These are phyloP conservation scores for Apodemus sylvaticus DNA, from an alignment of 2,113 vertebrate genomes.

Conservation along the genomic window DNA sequence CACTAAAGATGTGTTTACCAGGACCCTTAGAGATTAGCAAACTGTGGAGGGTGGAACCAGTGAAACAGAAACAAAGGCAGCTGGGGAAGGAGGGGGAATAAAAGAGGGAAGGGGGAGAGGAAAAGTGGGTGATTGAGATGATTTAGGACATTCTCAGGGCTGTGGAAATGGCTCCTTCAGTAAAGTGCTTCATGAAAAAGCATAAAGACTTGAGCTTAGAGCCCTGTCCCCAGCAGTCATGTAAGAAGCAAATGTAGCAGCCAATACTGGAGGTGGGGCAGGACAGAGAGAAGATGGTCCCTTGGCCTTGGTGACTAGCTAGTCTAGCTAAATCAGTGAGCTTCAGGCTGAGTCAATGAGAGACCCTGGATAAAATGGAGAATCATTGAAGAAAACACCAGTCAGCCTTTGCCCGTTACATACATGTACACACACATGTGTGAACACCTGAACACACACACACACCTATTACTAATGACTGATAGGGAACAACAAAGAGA, in stretches of 20 bases:
- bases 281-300: background rate
- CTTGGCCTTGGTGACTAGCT: background rate
- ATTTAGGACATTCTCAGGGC: background rate
- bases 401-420: too few species aligned
- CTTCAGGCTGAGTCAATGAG: background rate
- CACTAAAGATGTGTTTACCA: background rate
- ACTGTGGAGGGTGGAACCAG: too few species aligned
- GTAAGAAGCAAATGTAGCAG: background rate
- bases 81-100: accelerated
- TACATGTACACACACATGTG: background rate
- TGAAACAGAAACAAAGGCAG: background rate
- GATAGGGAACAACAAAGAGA: background rate
- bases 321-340: background rate
- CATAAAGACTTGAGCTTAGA: background rate
- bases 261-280: too few species aligned
- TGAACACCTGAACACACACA: background rate
- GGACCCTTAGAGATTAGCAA: background rate
- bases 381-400: background rate
- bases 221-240: background rate
- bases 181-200: background rate
- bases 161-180: background rate
- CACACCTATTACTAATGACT: background rate
- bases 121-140: background rate
- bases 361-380: background rate
- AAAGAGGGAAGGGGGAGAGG: too few species aligned